Evolutionary conservation across 2,888 invertebrate species (phyloP), one percentile per base, ranked within the genome.

Genomic region (Hyppa rectilinea): DNA sequence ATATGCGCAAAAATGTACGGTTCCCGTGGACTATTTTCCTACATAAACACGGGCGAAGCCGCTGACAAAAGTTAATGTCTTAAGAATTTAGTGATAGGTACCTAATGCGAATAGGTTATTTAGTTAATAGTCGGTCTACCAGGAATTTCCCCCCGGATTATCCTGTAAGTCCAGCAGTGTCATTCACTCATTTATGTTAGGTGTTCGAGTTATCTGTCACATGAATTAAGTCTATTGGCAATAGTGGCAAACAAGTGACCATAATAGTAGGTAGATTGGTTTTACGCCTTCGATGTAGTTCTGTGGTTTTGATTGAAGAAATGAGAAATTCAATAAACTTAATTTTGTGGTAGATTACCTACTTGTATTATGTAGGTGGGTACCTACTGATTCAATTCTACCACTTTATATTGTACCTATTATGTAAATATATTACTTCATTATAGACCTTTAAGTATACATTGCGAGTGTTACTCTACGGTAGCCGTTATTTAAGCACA

Each of bases 351-450:
- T 60, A 55, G 14, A 60, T 49, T 53, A 36, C n/a, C n/a, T n/a
- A n/a, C n/a, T 49, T 43, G 36, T 36, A 49, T 60, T 55, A 23
- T 47, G 34, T 40, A 17, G 29, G 34, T 38, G 4, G 14, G 10
- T 14, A 40, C n/a, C n/a, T n/a, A n/a, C 5, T 20, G 17, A 69
- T 49, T 34, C 14, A 70, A 53, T 36, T 23, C 31, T 72, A 49
- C 45, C 17, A 29, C 47, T 29, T 26, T 29, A 34, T 17, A 29
- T 40, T n/a, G 38, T 49, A 52, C 14, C n/a, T 31, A 59, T 60
- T 78, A 59, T 59, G 59, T 71, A 71, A 74, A 53, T 55, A 47
- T 38, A 68, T 68, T 53, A 45, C 74, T 50, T 56, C 23, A 78
- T 53, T 78, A 40, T 23, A 34, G 50, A 31, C 45, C 10, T 38